These are phyloP conservation scores for Boloria selene DNA, from an alignment of 2,888 invertebrate genomes.

Conservation along the genomic window DNA sequence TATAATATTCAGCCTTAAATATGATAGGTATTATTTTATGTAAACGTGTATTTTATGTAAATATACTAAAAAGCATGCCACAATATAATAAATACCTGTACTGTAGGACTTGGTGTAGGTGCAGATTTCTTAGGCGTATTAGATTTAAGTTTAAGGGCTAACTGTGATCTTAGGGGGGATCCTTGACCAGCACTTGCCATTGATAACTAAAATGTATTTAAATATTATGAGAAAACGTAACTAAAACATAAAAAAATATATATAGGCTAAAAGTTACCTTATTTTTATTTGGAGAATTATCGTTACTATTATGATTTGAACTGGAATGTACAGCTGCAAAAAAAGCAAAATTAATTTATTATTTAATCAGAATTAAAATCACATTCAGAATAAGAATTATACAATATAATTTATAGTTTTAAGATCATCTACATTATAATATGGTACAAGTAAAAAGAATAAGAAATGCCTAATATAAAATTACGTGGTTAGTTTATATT, in stretches of 20 bases:
- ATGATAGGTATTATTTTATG: no score
- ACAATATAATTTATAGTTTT: no score
- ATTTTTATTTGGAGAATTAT: slow-evolving; percentile 74
- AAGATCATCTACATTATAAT: no score
- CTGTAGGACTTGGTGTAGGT: slow-evolving; percentile 72
- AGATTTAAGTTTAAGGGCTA: slow-evolving; percentile 86
- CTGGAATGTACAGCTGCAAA: slow-evolving; percentile 66
- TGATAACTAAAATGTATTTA: slow-evolving; percentile 59
- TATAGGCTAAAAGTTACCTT: slow-evolving; percentile 53
- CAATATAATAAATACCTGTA: slow-evolving; percentile 69
- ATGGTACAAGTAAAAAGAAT: no score
- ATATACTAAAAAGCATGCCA: no score
- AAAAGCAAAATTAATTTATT: slow-evolving; percentile 17
- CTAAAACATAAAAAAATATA: not conserved
- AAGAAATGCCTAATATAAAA: no score
- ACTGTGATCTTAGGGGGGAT: slow-evolving; percentile 87
- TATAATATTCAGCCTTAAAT: not conserved
- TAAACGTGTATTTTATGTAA: no score
- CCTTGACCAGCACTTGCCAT: slow-evolving; percentile 86
- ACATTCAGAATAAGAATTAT: no score
- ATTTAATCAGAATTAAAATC: no score
- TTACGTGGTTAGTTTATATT: not conserved
- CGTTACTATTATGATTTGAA: slow-evolving; percentile 71
- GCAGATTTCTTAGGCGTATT: slow-evolving; percentile 79
- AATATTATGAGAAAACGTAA: no score